These are phyloP conservation scores for Anarrhichthys ocellatus DNA, from an alignment of 2,113 vertebrate genomes.

Conservation along the genomic window DNA sequence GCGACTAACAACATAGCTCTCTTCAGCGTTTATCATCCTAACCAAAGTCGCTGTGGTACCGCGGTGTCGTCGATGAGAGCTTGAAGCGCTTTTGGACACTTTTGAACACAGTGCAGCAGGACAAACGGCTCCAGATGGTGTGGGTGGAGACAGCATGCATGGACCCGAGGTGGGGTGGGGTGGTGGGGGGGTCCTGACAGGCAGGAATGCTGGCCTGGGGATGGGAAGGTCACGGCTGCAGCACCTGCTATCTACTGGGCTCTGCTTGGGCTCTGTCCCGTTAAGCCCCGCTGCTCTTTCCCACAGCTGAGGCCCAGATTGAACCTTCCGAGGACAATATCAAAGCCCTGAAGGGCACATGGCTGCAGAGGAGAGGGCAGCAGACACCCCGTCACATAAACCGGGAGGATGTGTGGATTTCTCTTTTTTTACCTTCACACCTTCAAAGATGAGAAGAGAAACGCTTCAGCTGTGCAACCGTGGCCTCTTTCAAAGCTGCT, in stretches of 20 bases:
- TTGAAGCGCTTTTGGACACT: constrained; percentile 66
- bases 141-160: constrained; percentile 72
- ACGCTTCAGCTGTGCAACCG: constrained; percentile 27
- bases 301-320: constrained; percentile 68
- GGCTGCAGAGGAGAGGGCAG: constrained; percentile 33
- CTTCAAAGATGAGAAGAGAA: constrained; percentile 50
- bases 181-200: constrained; percentile 62
- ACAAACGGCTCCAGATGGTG: constrained; percentile 75
- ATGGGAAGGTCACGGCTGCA: constrained; percentile 70
- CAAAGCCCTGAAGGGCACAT: constrained; percentile 59
- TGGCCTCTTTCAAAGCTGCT: not conserved
- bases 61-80: constrained; percentile 52
- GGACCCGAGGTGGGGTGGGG: constrained; percentile 1
- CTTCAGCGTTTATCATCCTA: constrained; percentile 39
- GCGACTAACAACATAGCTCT: constrained; percentile 47
- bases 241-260: constrained; percentile 76
- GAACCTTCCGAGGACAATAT: constrained; percentile 56
- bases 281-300: constrained; percentile 60
- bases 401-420: constrained; percentile 36
- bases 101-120: constrained; percentile 54
- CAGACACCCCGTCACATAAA: constrained; percentile 21
- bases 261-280: constrained; percentile 47
- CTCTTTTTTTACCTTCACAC: constrained; percentile 47
- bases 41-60: constrained; percentile 47
- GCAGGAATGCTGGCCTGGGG: constrained; percentile 72